These are phyloP conservation scores for Etheostoma spectabile DNA, from an alignment of 2,113 vertebrate species.

Conservation along the genomic window DNA sequence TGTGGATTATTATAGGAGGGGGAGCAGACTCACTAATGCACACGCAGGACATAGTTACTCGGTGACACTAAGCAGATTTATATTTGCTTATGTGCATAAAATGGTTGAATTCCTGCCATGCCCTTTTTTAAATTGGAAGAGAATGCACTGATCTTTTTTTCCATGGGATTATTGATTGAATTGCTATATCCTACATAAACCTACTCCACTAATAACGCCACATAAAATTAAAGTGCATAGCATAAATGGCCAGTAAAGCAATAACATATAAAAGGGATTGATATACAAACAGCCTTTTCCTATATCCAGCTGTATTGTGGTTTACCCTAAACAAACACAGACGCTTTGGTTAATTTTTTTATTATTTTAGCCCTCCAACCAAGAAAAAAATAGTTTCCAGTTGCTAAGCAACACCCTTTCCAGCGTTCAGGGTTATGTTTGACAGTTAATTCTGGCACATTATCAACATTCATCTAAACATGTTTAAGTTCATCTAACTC, in stretches of 20 bases:
- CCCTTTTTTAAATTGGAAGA: not conserved
- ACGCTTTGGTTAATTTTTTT: conserved; percentile 33
- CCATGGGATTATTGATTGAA: not conserved
- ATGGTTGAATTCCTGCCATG: not conserved
- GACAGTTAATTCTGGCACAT: conserved; percentile 39
- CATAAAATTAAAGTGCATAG: not conserved
- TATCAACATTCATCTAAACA: conserved; percentile 34
- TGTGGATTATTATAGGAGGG: not conserved
- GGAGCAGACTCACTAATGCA: not conserved
- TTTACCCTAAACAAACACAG: conserved; percentile 14
- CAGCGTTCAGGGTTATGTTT: conserved; percentile 36
- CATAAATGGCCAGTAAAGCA: not conserved
- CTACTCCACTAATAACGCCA: not conserved
- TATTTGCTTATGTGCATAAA: conserved; percentile 3
- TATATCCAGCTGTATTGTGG: not conserved
- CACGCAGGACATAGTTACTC: not conserved
- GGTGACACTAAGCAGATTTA: not conserved
- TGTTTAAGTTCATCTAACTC: conserved; percentile 16
- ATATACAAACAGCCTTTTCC: not conserved
- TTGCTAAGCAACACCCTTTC: conserved; percentile 68
- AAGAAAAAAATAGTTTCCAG: conserved; percentile 45
- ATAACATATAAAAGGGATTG: not conserved
- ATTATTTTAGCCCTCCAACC: conserved; percentile 40
- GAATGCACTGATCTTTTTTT: not conserved
- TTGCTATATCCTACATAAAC: not conserved